A percentile compares a stretch with the other conserved stretches of the same genome.
Conservation (phyloP, 2,113 vertebrate genomes). For the Siphamia tubifer region DNA sequence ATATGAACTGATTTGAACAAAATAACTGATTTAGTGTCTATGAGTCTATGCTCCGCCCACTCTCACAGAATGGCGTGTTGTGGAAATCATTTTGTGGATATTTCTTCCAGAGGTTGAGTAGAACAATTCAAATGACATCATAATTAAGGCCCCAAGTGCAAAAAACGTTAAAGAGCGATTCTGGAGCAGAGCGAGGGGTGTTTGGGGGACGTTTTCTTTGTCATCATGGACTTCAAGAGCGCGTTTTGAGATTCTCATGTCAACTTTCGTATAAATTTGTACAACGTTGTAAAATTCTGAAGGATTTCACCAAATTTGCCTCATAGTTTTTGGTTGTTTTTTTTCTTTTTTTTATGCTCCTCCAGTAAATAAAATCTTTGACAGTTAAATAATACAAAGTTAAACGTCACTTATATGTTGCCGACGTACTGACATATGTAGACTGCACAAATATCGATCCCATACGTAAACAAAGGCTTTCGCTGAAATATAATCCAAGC, state of each 20-base stretch:
- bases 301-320: conserved; percentile 59
- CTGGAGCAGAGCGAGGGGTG: conserved; percentile 34
- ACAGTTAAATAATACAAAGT: conserved; percentile 23
- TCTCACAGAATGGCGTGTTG: too few relatives aligned
- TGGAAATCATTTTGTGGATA: too few relatives aligned
- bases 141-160: too few relatives aligned
- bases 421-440: conserved; percentile 53
- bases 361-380: conserved; percentile 29
- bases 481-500: conserved; percentile 49
- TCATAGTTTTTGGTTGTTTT: conserved; percentile 40
- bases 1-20: too few relatives aligned
- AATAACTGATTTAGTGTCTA: too few relatives aligned
- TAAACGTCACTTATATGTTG: conserved; percentile 43
- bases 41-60: too few relatives aligned
- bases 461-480: conserved; percentile 43
- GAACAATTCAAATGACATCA: too few relatives aligned
- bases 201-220: conserved; percentile 57
- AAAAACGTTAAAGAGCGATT: too few relatives aligned
- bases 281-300: conserved; percentile 58
- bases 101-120: too few relatives aligned
- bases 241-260: conserved; percentile 54
- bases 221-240: conserved; percentile 46
- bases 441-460: conserved; percentile 52
- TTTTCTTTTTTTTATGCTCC: conserved; percentile 4
- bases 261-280: conserved; percentile 69